Conservation (phyloP, 2,888 invertebrate species). For the Chrysopilus asiliformis region DNA sequence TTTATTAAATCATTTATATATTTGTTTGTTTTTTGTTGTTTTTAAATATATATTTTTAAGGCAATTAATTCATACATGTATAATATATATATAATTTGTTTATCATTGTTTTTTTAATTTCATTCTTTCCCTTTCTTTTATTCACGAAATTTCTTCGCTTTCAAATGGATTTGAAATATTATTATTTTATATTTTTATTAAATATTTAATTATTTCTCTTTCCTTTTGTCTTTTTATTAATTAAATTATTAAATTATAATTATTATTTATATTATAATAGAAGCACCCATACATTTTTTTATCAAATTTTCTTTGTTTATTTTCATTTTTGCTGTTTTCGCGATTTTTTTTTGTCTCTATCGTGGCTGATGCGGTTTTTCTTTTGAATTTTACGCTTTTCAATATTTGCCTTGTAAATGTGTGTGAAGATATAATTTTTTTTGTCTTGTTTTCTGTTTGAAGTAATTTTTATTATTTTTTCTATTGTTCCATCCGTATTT, state of each 20-base stretch:
- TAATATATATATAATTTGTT: slow-evolving; percentile 13
- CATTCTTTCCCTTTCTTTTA: neutral
- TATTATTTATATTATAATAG: slow-evolving; percentile 8
- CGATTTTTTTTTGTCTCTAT: too few relatives aligned
- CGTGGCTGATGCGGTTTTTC: too few relatives aligned
- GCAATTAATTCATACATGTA: slow-evolving; percentile 19
- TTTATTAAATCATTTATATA: slow-evolving; percentile 3
- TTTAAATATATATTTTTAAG: slow-evolving; percentile 13
- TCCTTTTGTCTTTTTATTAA: slow-evolving; percentile 2
- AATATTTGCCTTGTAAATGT: too few relatives aligned
- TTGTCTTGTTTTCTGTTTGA: too few relatives aligned
- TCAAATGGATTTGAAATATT: too few relatives aligned
- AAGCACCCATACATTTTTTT: slow-evolving; percentile 14
- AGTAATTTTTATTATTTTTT: too few relatives aligned
- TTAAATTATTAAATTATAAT: slow-evolving; percentile 3
- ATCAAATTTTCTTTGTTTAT: too few relatives aligned
- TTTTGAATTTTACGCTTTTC: too few relatives aligned
- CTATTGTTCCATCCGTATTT: too few relatives aligned
- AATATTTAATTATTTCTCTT: slow-evolving; percentile 6
- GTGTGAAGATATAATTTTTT: too few relatives aligned
- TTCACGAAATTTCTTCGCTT: neutral
- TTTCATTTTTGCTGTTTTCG: too few relatives aligned
- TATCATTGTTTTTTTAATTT: neutral
- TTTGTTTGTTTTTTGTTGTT: slow-evolving; percentile 1
- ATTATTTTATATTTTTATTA: slow-evolving; percentile 7